Conservation (phyloP, 2,888 invertebrate genomes). For the Netelia inedita region DNA sequence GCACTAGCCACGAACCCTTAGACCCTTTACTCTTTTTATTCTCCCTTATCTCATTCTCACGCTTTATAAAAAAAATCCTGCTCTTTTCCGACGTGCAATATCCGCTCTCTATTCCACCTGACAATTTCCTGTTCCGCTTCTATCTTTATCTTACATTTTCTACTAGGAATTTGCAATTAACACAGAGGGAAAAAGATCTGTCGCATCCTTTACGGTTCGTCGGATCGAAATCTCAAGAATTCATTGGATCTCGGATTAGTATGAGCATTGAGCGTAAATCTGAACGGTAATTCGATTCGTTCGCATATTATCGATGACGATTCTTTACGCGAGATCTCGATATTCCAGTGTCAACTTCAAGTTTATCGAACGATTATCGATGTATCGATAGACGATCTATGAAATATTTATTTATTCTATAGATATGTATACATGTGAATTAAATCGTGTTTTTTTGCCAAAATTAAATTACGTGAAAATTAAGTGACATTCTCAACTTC, state of each 20-base stretch:
- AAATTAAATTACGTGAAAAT: too few relatives aligned
- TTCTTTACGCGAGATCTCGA: neutral
- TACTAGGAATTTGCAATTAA: neutral
- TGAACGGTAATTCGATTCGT: neutral
- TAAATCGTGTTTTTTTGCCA: too few relatives aligned
- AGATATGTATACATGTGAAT: too few relatives aligned
- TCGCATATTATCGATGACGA: neutral
- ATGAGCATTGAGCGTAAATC: neutral
- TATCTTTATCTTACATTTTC: neutral
- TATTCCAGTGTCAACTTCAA: neutral
- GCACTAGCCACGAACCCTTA: neutral
- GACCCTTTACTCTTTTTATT: slow-evolving; percentile 6
- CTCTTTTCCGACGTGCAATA: slow-evolving; percentile 15
- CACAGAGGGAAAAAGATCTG: neutral
- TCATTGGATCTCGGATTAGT: too few relatives aligned
- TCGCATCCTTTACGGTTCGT: too few relatives aligned
- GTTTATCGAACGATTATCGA: neutral
- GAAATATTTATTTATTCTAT: too few relatives aligned
- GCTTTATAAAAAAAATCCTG: neutral
- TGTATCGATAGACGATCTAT: too few relatives aligned
- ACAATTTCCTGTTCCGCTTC: slow-evolving; percentile 26
- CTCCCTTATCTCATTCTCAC: slow-evolving; percentile 18
- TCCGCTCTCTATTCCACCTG: slow-evolving; percentile 12
- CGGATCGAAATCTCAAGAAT: too few relatives aligned
- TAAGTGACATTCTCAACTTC: too few relatives aligned